Evolutionary conservation across 2,797 vertebrate species (phyloP), one percentile per base, ranked within the genome.

Genomic region (Molossus alvarezi): DNA sequence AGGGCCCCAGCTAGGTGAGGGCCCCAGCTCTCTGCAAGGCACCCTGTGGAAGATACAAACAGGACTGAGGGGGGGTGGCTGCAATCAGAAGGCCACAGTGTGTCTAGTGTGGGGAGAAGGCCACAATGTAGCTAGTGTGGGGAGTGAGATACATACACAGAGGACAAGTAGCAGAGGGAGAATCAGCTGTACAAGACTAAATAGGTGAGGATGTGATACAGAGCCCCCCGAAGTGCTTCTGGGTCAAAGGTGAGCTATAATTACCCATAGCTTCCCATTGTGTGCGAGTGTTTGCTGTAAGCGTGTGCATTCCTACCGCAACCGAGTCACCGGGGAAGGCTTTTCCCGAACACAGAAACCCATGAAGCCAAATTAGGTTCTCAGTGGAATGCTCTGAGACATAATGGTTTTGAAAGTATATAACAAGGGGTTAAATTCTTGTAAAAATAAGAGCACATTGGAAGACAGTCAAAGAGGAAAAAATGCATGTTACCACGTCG

Each of bases 381-480:
- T 72, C 67, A 71, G 8, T 41, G 60, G 71, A 81, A 75, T 64
- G 12, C 25, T 76, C 55, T 51, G 20, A 92, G 41, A 88, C n/a
- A 79, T 60, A 67, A 72, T 64, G 29, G 85, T 41, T 58, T 75
- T 79, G n/a, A 85, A 91, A 88, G n/a, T 82, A 76, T 48, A 77
- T 45, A 93, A 71, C 6, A 83, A 83, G 72, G 88, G 65, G 23
- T 73, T n/a, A 76, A 65, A n/a, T 53, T 86, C 84, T 65, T 88
- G 3, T 72, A 88, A 94, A 96, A 97, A 45, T 72, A 87, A 85
- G 58, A 91, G 41, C 45, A 93, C 15, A 60, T 9, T 82, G 83
- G 18, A 91, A 93, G 81, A 64, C 57, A 90, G 21, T 84, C 9
- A 72, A 83, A 81, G 53, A 88, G 55, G 80, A 91, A 92, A 5